A percentile compares a stretch with the other conserved stretches of the same genome.
phyloP scores from a whole-genome alignment of 2,888 invertebrate genomes.

The Tenthredo notha region DNA sequence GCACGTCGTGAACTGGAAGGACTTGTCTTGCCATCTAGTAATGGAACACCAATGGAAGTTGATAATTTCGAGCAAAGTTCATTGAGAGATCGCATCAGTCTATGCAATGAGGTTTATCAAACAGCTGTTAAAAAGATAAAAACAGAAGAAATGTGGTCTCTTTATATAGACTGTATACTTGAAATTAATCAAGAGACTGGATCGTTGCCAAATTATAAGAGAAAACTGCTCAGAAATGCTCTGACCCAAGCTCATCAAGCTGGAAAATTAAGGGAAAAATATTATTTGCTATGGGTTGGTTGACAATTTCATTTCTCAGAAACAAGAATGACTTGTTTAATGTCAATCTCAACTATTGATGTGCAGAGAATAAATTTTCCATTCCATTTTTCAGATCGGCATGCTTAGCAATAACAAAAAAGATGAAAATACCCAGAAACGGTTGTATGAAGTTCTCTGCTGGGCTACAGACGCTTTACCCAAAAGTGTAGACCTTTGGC shows the following conservation, averaged over 20 bases:
- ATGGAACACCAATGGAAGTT: constrained; percentile 63
- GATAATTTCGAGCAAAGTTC: constrained; percentile 69
- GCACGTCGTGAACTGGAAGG: constrained; percentile 83
- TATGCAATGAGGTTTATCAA: constrained; percentile 79
- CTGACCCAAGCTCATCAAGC: constrained; percentile 79
- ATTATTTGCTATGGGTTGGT: constrained; percentile 79
- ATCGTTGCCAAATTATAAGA: constrained; percentile 78
- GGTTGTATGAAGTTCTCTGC: constrained; percentile 72
- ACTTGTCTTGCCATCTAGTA: constrained; percentile 67
- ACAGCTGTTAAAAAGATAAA: constrained; percentile 79
- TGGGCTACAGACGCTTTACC: constrained; percentile 79
- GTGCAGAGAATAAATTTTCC: constrained; percentile 21
- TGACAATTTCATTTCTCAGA: not conserved
- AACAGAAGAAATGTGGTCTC: constrained; percentile 80
- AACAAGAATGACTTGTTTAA: not conserved
- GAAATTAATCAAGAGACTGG: constrained; percentile 79
- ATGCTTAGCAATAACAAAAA: constrained; percentile 68
- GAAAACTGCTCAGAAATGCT: constrained; percentile 79
- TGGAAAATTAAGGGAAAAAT: constrained; percentile 78
- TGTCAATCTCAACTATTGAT: not conserved
- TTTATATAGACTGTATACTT: constrained; percentile 81
- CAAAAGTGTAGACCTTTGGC: constrained; percentile 80
- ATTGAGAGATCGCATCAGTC: constrained; percentile 77
- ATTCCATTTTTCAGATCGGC: constrained; percentile 65
- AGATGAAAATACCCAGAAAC: constrained; percentile 64